Percentiles rank a stretch among this genome's conserved stretches.
phyloP scores from a whole-genome alignment of 2,888 invertebrate species.

The Seladonia tumulorum region DNA sequence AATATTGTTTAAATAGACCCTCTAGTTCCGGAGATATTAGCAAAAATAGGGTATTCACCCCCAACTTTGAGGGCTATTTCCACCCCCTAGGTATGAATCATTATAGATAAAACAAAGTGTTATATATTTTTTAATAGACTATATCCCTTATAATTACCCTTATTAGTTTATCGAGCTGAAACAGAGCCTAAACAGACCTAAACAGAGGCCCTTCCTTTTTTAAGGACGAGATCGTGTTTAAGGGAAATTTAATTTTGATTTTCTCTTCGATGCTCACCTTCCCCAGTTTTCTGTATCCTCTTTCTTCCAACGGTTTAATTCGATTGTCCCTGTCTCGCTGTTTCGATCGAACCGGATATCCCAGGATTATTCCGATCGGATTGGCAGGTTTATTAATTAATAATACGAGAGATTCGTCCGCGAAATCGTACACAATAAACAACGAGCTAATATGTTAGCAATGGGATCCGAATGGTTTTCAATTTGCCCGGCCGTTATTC shows the following conservation, averaged over 20 bases:
- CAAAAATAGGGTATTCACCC: too few species aligned
- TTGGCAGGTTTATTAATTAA: not conserved
- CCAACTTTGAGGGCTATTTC: too few species aligned
- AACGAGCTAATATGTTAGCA: not conserved
- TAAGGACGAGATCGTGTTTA: conserved; percentile 25
- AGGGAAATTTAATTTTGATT: conserved; percentile 26
- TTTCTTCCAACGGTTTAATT: not conserved
- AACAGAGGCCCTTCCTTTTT: not conserved
- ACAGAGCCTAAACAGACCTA: not conserved
- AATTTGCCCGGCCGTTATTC: not conserved
- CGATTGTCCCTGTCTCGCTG: not conserved
- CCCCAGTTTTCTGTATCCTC: not conserved
- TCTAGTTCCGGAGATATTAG: too few species aligned
- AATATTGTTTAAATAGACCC: too few species aligned
- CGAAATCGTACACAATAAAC: not conserved
- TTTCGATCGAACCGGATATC: not conserved
- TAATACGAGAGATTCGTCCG: not conserved
- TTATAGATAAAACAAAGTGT: too few species aligned
- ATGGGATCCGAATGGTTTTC: not conserved
- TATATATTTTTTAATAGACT: too few species aligned
- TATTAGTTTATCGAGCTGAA: not conserved
- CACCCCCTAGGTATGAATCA: too few species aligned
- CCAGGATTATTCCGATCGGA: not conserved
- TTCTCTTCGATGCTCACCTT: not conserved
- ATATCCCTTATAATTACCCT: too few species aligned